A percentile compares a stretch with the other conserved stretches of the same genome.
Evolutionary conservation across 2,113 vertebrate species (phyloP).

Genomic region (Pseudopodoces humilis): DNA sequence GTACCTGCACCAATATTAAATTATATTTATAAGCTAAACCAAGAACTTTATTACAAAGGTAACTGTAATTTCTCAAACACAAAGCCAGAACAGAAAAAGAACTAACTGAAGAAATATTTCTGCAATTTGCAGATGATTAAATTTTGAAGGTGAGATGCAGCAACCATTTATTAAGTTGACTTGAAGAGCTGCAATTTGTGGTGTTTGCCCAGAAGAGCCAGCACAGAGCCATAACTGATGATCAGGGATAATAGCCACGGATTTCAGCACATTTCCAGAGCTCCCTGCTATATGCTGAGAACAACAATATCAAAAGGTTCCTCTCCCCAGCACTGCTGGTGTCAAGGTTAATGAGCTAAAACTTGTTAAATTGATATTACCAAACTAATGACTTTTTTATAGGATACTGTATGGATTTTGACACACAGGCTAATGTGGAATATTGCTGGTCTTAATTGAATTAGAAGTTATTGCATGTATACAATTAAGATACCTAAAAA

Average conservation of each 20-base stretch:
- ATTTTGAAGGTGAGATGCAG: background rate
- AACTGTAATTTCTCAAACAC: background rate
- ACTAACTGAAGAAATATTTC: background rate
- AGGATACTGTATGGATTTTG: constrained; percentile 49
- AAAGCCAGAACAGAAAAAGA: background rate
- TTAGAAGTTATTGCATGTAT: constrained; percentile 52
- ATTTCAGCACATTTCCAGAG: background rate
- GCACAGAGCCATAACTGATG: background rate
- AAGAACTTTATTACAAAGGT: background rate
- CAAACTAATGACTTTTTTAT: constrained; percentile 61
- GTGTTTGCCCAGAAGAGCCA: background rate
- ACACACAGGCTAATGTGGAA: constrained; percentile 41
- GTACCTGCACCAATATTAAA: background rate
- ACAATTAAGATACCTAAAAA: constrained; percentile 32
- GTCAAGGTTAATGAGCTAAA: constrained; percentile 68
- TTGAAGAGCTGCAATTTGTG: background rate
- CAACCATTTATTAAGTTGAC: background rate
- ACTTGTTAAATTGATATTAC: constrained; percentile 64
- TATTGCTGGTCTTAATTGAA: constrained; percentile 47
- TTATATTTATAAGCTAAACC: background rate
- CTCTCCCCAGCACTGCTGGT: constrained; percentile 40
- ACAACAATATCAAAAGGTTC: constrained; percentile 27
- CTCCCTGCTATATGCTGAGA: background rate
- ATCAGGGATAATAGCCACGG: background rate
- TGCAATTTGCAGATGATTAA: background rate